Conservation (phyloP, 2,888 invertebrate genomes). For the Strigamia transsilvanica region DNA sequence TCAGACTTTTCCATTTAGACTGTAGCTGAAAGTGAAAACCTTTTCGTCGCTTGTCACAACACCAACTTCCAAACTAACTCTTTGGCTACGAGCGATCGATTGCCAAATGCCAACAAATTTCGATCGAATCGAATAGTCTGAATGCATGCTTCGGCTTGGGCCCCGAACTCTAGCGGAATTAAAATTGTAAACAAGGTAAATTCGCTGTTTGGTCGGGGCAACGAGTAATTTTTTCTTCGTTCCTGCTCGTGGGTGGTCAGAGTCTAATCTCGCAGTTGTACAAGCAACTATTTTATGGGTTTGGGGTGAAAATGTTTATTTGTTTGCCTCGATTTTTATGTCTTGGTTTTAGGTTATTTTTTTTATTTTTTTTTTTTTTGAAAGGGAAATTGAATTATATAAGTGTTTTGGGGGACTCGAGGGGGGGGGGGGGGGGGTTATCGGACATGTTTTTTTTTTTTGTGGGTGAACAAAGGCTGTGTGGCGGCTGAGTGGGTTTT, state of each 20-base stretch:
- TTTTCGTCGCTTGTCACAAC: constrained; percentile 38
- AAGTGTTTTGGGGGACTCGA: too few relatives aligned
- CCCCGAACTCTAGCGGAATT: not conserved
- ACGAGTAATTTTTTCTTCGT: not conserved
- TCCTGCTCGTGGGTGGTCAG: not conserved
- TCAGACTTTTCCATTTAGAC: constrained; percentile 26
- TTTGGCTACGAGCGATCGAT: constrained; percentile 1
- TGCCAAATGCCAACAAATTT: not conserved
- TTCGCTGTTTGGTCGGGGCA: not conserved
- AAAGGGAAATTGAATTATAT: too few relatives aligned
- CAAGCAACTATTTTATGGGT: not conserved
- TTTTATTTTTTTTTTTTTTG: too few relatives aligned
- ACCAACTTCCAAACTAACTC: not conserved
- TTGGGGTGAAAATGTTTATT: not conserved
- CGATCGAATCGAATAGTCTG: too few relatives aligned
- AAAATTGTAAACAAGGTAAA: not conserved
- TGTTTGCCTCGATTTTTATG: not conserved
- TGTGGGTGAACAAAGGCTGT: not conserved
- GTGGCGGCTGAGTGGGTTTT: constrained; percentile 12
- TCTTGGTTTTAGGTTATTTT: too few relatives aligned
- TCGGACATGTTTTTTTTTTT: not conserved
- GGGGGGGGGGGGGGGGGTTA: too few relatives aligned
- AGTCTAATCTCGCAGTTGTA: not conserved
- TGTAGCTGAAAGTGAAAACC: constrained; percentile 21
- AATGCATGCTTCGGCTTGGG: too few relatives aligned